Conservation (phyloP, 2,113 vertebrate genomes). For the Xenopus laevis region DNA sequence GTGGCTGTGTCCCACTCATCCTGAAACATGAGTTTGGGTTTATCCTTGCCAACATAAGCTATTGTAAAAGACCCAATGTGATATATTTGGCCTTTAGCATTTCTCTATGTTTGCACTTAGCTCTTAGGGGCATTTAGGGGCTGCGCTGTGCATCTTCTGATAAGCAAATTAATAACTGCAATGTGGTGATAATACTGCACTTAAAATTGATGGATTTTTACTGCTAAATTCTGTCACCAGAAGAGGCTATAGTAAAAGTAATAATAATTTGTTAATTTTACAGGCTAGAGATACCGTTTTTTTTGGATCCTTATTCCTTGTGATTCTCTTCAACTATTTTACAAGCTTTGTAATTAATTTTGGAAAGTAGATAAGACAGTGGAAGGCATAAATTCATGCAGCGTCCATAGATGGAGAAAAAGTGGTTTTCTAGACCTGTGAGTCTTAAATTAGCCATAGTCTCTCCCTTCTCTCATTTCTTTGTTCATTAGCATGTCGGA, state of each 20-base stretch:
- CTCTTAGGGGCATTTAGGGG: too few relatives aligned
- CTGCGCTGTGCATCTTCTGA: neutral
- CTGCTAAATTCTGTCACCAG: too few relatives aligned
- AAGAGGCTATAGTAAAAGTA: neutral
- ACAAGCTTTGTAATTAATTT: slow-evolving; percentile 37
- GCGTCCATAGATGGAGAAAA: slow-evolving; percentile 8
- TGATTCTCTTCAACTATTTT: slow-evolving; percentile 1
- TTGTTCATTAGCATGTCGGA: slow-evolving; percentile 46
- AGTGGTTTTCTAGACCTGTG: slow-evolving; percentile 13
- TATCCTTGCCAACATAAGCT: too few relatives aligned
- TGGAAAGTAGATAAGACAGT: slow-evolving; percentile 20
- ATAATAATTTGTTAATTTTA: neutral
- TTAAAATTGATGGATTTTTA: too few relatives aligned
- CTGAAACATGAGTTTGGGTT: too few relatives aligned
- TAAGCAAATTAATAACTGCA: too few relatives aligned
- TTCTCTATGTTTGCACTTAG: too few relatives aligned
- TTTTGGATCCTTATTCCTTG: neutral
- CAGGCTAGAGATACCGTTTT: slow-evolving; percentile 4
- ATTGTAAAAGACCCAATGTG: too few relatives aligned
- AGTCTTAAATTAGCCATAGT: slow-evolving; percentile 43
- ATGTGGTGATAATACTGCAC: too few relatives aligned
- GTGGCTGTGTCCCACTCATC: too few relatives aligned
- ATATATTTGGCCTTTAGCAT: too few relatives aligned
- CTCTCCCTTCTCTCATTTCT: slow-evolving; percentile 42
- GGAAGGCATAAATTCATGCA: slow-evolving; percentile 19